Evolutionary conservation across 2,888 invertebrate genomes (phyloP).

Genomic region (Xestobium rufovillosum): DNA sequence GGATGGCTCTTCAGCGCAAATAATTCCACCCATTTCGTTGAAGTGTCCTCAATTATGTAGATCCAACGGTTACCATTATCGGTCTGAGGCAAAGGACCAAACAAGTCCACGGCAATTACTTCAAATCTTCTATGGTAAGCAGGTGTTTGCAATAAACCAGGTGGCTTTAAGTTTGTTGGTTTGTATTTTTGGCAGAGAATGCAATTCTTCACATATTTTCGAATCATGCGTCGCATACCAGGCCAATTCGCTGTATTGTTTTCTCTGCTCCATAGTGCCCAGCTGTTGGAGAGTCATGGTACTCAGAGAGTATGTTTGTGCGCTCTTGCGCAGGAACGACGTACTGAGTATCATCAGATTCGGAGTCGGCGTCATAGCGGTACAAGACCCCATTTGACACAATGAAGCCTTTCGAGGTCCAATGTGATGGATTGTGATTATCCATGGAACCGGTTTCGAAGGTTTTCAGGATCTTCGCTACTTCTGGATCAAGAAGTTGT

Average conservation of each 20-base stretch:
- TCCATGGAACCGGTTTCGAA: too few relatives aligned
- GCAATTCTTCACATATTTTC: constrained; percentile 24
- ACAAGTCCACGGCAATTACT: constrained; percentile 28
- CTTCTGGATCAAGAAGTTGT: too few relatives aligned
- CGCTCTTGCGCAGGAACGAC: too few relatives aligned
- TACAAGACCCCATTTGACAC: constrained; percentile 5
- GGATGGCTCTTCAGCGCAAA: too few relatives aligned
- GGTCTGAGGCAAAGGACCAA: too few relatives aligned
- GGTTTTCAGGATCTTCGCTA: too few relatives aligned
- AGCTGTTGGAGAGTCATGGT: constrained; percentile 23
- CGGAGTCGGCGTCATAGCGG: neutral
- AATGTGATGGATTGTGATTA: too few relatives aligned
- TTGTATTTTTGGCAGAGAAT: constrained; percentile 22
- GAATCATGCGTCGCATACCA: constrained; percentile 26
- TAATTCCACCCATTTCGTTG: constrained; percentile 29
- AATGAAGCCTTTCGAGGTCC: too few relatives aligned
- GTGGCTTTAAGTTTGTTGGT: too few relatives aligned
- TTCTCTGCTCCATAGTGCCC: too few relatives aligned
- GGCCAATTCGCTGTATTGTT: constrained; percentile 24
- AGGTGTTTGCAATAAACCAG: constrained; percentile 27
- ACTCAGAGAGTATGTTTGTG: constrained; percentile 4
- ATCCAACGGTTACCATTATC: constrained; percentile 23
- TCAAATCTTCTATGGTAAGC: constrained; percentile 21
- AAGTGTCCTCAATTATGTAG: too few relatives aligned
- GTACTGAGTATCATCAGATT: constrained; percentile 7